Percentiles rank a stretch among this genome's conserved stretches.
Conservation (phyloP, 2,113 vertebrate genomes). For the Onychorhynchus coronatus region DNA sequence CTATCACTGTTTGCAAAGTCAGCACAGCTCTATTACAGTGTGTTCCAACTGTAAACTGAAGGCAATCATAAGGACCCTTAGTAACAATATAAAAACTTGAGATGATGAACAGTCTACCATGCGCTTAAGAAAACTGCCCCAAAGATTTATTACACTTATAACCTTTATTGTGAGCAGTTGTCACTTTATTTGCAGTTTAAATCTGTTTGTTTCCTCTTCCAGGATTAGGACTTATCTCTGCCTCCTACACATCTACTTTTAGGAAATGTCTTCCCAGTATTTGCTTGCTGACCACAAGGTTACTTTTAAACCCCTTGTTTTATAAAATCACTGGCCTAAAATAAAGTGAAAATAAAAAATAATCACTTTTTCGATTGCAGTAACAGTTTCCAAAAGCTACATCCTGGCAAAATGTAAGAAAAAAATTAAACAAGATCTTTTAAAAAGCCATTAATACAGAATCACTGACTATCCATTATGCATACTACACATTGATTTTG, state of each 20-base stretch:
- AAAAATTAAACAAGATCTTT: neutral
- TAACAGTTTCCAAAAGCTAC: neutral
- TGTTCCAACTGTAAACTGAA: neutral
- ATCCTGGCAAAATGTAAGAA: neutral
- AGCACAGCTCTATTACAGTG: neutral
- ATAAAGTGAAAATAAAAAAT: neutral
- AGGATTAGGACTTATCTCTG: neutral
- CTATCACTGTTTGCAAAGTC: neutral
- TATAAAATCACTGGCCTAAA: neutral
- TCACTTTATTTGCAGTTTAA: neutral
- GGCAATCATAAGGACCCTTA: neutral
- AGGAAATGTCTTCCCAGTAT: neutral
- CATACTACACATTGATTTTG: slow-evolving; percentile 31
- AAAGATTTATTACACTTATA: neutral
- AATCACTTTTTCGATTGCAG: slow-evolving; percentile 1
- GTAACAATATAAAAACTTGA: neutral
- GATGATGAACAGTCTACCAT: neutral
- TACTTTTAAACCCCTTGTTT: neutral
- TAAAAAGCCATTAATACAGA: neutral
- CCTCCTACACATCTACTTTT: neutral
- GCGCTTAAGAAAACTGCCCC: neutral
- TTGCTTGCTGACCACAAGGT: neutral
- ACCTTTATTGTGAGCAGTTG: neutral
- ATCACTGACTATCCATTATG: slow-evolving; percentile 8
- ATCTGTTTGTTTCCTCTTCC: neutral